Base-by-base conservation (phyloP, 2,797 vertebrate genomes). In the Sardinella longiceps region DNA sequence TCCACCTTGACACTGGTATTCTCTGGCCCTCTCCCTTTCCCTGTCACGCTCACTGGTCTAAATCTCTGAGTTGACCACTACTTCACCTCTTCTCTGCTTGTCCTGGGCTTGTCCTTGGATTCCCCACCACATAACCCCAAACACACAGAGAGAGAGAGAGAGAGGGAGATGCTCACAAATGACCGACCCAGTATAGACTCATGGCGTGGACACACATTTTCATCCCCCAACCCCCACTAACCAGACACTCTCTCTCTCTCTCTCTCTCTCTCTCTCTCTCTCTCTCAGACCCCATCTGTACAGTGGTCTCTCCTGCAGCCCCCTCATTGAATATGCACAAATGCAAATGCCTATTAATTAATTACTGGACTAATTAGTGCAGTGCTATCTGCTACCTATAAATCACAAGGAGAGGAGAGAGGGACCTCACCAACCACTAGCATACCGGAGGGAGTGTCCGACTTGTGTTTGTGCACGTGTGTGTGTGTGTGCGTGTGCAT, bases 311-410 rank as follows among this genome's bases (percentile, higher is more conserved):
- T 97, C 96, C 70, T 77, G 33, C 95, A 96, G 96, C 96, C 96
- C 95, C 95, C 96, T 97, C 97, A 98, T 98, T 98, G 97, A 97
- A 97, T 97, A 97, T 98, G 97, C 97, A 98, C 97, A 98, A 97
- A 98, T 98, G 97, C 97, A 98, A 98, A 98, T 98, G 96, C 94
- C 96, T 98, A 98, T 98, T 98, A 98, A 98, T 98, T 98, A 98
- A 98, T 98, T 98, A 98, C 97, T 98, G 97, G 97, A 97, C 97
- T 98, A 98, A 98, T 98, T 98, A 98, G 97, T 97, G 97, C 97
- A 97, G 97, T 97, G 97, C 97, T 98, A 98, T 98, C 98, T 98
- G 96, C 96, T 95, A 97, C 97, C 95, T 96, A 98, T 98, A 98
- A 98, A 98, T 98, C 97, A 98, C 97, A 96, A 96, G 92, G 93